phyloP scores from a whole-genome alignment of 1,140 invertebrate species.

The Cotesia chilonis region DNA sequence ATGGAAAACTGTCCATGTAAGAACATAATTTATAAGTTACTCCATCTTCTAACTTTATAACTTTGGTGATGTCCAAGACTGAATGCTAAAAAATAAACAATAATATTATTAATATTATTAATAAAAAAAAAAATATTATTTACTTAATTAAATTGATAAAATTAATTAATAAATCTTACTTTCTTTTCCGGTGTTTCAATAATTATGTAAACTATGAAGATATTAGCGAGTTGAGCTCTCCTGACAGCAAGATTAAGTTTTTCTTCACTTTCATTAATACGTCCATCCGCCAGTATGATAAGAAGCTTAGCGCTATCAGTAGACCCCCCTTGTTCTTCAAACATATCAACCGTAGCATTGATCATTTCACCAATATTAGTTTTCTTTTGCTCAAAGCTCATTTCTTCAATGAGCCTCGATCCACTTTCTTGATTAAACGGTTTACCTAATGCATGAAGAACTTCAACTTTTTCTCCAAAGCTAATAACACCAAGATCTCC shows the following conservation, averaged over 20 bases:
- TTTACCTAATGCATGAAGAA: slow-evolving; percentile 87
- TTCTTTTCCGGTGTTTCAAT: slow-evolving; percentile 93
- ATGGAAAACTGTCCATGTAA: slow-evolving; percentile 96
- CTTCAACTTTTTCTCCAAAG: slow-evolving; percentile 87
- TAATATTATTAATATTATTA: not conserved
- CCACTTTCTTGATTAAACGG: slow-evolving; percentile 86
- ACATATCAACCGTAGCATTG: slow-evolving; percentile 78
- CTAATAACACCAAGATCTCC: slow-evolving; percentile 91
- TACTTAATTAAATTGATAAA: slow-evolving; percentile 8
- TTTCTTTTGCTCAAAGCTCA: slow-evolving; percentile 83
- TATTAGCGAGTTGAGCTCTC: slow-evolving; percentile 78
- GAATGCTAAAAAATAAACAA: slow-evolving; percentile 74
- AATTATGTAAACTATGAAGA: slow-evolving; percentile 96
- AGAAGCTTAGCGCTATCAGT: slow-evolving; percentile 86
- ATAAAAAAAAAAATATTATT: slow-evolving; percentile 31
- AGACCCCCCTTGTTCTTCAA: slow-evolving; percentile 66
- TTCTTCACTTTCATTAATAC: slow-evolving; percentile 88
- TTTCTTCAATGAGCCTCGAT: slow-evolving; percentile 76
- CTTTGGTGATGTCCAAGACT: slow-evolving; percentile 85
- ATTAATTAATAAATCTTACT: slow-evolving; percentile 64
- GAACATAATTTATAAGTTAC: slow-evolving; percentile 72
- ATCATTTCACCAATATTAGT: slow-evolving; percentile 84
- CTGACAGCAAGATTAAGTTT: slow-evolving; percentile 81
- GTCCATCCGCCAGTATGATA: slow-evolving; percentile 93
- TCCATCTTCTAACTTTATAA: slow-evolving; percentile 76